Evolutionary conservation across 2,888 invertebrate species (phyloP), one percentile per base, ranked within the genome.

Genomic region (Enchytraeus crypticus): DNA sequence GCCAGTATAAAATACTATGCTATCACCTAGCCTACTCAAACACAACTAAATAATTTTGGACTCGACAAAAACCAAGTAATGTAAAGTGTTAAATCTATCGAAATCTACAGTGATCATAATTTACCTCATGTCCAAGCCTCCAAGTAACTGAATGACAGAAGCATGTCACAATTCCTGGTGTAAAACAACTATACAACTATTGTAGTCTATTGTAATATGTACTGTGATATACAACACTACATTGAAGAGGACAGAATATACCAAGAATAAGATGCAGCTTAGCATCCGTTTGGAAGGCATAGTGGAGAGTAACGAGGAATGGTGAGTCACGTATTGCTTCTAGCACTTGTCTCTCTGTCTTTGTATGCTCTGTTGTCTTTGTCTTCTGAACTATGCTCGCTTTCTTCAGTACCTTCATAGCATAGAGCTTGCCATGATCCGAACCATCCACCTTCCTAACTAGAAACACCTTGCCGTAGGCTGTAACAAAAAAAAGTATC

Each of bases 391-490:
- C 90, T 72, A 95, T 92, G 32, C 90, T 88, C 59, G 91, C 90
- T 79, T 96, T 96, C 81, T 92, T 92, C 76, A 96, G 83, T 69
- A 96, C 93, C 82, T 97, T 97, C 95, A 97, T 96, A 61, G 96
- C 96, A 82, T 96, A 97, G 64, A 96, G 84, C 70, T 89, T 88
- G 54, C 89, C 89, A 73, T 87, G 85, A 82, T 97, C 96, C 62
- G 77, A 74, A 29, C 84, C 95, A 61, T 87, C 87, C 71, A 87
- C 84, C 82, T 96, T 97, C 69, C 92, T 85, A 68, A 96, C 96
- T 78, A 97, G 85, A 83, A 92, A 96, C 76, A 82, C 96, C 89
- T 85, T 95, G 87, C 81, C 79, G 69, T 79, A 79, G 3, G 78
- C 78, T 77, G 69, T 51, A 70, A 70, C 26, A 18, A 59, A 29